These are phyloP conservation scores for Leptopilina syphax DNA, from an alignment of 2,888 invertebrate genomes.

Conservation along the genomic window DNA sequence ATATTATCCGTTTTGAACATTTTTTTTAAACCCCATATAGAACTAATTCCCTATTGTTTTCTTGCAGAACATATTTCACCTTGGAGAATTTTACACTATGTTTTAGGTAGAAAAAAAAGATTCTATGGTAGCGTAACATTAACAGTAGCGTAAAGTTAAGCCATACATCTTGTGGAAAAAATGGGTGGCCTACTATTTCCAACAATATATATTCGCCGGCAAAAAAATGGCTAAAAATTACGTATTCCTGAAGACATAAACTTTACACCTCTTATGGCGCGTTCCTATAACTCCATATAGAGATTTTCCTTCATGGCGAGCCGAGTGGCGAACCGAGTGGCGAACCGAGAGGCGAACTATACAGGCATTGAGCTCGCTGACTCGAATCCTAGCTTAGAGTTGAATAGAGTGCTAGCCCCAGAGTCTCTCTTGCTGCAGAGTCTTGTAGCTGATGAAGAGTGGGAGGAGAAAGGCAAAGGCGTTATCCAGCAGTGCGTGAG, in stretches of 20 bases:
- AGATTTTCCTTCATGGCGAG: constrained; percentile 2
- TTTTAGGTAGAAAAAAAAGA: background rate
- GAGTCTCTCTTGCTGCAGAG: too few relatives aligned
- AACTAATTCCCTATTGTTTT: background rate
- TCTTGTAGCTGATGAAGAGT: constrained; percentile 25
- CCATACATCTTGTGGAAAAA: background rate
- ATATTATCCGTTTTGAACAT: background rate
- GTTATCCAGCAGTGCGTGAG: constrained; percentile 43
- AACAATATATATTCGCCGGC: background rate
- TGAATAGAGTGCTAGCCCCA: too few relatives aligned
- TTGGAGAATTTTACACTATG: background rate
- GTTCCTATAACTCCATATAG: constrained; percentile 22
- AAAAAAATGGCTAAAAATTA: background rate
- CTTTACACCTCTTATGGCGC: constrained; percentile 24
- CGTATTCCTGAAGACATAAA: constrained; percentile 14
- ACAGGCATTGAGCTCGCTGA: constrained; percentile 53
- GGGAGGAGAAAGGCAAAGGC: constrained; percentile 50
- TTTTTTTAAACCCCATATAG: background rate
- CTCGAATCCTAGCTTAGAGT: constrained; percentile 41
- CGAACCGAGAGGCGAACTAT: too few relatives aligned
- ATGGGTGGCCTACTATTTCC: constrained; percentile 16
- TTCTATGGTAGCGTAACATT: background rate
- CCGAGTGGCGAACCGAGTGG: too few relatives aligned
- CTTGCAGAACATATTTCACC: background rate
- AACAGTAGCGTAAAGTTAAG: background rate